Evolutionary conservation across 2,888 invertebrate genomes (phyloP), one percentile per base, ranked within the genome.

Genomic region (Sphaeridia pumilis): DNA sequence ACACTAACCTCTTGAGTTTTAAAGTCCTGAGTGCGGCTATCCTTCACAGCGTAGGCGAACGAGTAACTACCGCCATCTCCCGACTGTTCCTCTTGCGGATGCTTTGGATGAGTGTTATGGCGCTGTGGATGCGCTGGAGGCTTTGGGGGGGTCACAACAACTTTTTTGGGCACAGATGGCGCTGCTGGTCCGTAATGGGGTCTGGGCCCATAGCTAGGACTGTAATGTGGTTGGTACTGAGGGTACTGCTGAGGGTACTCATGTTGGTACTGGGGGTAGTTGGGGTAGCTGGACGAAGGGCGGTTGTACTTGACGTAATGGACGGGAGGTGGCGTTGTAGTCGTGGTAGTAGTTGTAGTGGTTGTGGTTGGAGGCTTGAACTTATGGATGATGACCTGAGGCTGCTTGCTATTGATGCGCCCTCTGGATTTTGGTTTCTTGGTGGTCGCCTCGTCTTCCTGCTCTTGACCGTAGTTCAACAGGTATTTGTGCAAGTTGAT

Each of bases 401-500:
- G 43, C 14, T 21, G 20, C 26, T 21, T 21, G 26, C 7, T 22
- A 7, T 25, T 26, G 12, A 14, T 4, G 14, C n/a, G 25, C n/a
- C 22, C 34, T n/a, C 31, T n/a, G 26, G 46, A 46, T 14, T 48
- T 46, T 46, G 46, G 20, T 14, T 28, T 31, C 5, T 14, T 17
- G 5, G 7, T 12, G 7, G 17, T 17, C 10, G 38, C 7, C 1
- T 36, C 45, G 4, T 45, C 10, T 4, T 47, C 36, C n/a, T 24
- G 24, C 7, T 22, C 25, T 35, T 50, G 17, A 21, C 28, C 36
- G 7, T 36, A 21, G 2, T 38, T 51, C 27, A 51, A 46, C 4
- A 51, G 20, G 26, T 51, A 51, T 25, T 51, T 51, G 21, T 36
- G 50, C 3, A 51, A 28, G 21, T 45, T 51, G 14, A 45, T 44